Evolutionary conservation across 2,797 vertebrate genomes (phyloP), one percentile per base, ranked within the genome.

Genomic region (Myiothlypis coronata): DNA sequence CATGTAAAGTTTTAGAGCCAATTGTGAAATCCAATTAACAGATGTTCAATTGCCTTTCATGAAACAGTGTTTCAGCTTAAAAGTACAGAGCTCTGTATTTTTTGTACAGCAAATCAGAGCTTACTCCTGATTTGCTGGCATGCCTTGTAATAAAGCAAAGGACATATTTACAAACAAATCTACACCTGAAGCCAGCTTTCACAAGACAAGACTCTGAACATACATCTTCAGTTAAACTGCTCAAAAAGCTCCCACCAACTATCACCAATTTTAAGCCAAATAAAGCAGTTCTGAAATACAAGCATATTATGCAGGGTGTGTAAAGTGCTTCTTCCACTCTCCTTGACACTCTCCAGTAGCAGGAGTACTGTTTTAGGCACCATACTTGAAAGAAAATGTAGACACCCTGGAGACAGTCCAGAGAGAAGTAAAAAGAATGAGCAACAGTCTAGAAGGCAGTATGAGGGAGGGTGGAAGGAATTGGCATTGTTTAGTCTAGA

Each of bases 401-500:
- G 68, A 67, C 3, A 0, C 2, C 5, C n/a, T 91, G 87, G 93
- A 94, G 35, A 22, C 14, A 68, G 55, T 39, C 86, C 93, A 93
- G 57, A 69, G 91, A 67, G 20, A 61, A 83, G 8, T 53, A 39
- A 74, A 75, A 95, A 80, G 41, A 83, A 94, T 63, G 65, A 91
- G 20, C 44, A 72, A 44, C 53, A 91, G 74, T 86, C 76, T 88
- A 30, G 26, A 81, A 86, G 49, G 56, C 43, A 89, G 47, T n/a
- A n/a, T 65, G 76, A 74, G 65, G 86, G 53, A 87, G 70, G 28
- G 23, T 89, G 69, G 86, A 91, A 87, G 24, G 79, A 88, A 75
- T 26, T 93, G 93, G 90, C 72, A 84, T 90, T 95, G 86, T 96
- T 96, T 93, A 96, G 96, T 95, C 93, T 96, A 91, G 41, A 75